Evolutionary conservation across 1,140 invertebrate genomes (phyloP).

Genomic region (Drosophila gunungcola): DNA sequence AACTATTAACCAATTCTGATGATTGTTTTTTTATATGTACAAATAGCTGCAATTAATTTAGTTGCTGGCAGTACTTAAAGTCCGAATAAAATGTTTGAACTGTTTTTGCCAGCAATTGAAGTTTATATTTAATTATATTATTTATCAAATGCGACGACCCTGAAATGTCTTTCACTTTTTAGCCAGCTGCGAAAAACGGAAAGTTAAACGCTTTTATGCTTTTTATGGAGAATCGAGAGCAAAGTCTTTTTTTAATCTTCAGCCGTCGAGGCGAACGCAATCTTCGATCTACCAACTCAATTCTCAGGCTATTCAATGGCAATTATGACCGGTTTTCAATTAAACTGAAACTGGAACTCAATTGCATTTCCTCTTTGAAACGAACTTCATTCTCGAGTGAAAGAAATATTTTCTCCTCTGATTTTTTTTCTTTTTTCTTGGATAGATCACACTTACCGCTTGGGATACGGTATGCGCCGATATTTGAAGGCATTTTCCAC

Average conservation of each 20-base stretch:
- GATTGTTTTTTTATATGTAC: not conserved
- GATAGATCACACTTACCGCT: slow-evolving; percentile 71
- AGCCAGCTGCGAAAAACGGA: slow-evolving; percentile 66
- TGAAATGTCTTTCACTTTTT: slow-evolving; percentile 44
- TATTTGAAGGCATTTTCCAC: slow-evolving; percentile 84
- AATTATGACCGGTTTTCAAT: slow-evolving; percentile 76
- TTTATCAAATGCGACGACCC: slow-evolving; percentile 37
- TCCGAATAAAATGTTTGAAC: slow-evolving; percentile 22
- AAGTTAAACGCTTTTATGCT: slow-evolving; percentile 55
- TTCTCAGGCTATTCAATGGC: slow-evolving; percentile 43
- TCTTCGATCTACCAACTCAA: slow-evolving; percentile 25
- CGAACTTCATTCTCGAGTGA: slow-evolving; percentile 19
- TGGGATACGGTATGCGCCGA: slow-evolving; percentile 82
- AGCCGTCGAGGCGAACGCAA: slow-evolving; percentile 25
- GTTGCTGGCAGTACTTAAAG: slow-evolving; percentile 38
- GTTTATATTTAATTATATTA: slow-evolving; percentile 36
- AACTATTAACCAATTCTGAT: not conserved
- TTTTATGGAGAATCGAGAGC: slow-evolving; percentile 58
- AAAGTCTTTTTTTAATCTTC: slow-evolving; percentile 29
- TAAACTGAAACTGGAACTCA: slow-evolving; percentile 54
- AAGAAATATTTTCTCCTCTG: slow-evolving; percentile 18
- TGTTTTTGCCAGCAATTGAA: slow-evolving; percentile 32
- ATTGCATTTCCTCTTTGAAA: slow-evolving; percentile 39
- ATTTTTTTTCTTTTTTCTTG: slow-evolving; percentile 8
- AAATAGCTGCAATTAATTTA: slow-evolving; percentile 37